Evolutionary conservation across 1,140 invertebrate genomes (phyloP), one percentile per base, ranked within the genome.

Genomic region (Saccostrea echinata): DNA sequence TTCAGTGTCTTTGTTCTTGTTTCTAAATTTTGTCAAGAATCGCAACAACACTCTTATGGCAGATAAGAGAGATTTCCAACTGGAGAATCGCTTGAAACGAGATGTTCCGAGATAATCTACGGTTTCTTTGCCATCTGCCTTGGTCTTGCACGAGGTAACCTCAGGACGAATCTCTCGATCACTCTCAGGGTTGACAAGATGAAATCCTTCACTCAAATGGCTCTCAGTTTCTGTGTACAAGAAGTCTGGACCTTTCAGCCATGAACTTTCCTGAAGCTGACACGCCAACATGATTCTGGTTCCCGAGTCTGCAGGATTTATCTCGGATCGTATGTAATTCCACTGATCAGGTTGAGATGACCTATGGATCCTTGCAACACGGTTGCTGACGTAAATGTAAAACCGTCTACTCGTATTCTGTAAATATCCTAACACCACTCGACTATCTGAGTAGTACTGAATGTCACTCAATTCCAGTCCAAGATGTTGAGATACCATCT

Each of bases 391-490:
- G 51, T 88, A 88, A 18, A 88, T 64, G 71, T 64, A 86, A 27
- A 88, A 88, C 21, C 88, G 30, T 18, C 81, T 81, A 24, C 27
- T 86, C 8, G 27, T 30, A 13, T 86, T 86, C 21, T 80, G 11
- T 24, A 86, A 71, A 30, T 86, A 88, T 16, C 86, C 89, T 3
- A 87, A 71, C 0, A 90, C 85, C 1, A 88, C 85, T 71, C 33
- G 80, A 61, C 85, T 88, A 61, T 88, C 87, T 9, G 64, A 9
- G 24, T 27, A 27, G 12, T 27, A 68, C 8, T 8, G 6, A 6
- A 81, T 21, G 6, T 21, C 21, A 13, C n/a, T 9, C 21, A 68
- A 27, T 68, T 27, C 21, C 11, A 68, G 11, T 21, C 21, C 55
- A 21, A 57, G 55, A 4, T 68, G 4, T 27, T 68, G n/a, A 27